Evolutionary conservation across 2,888 invertebrate genomes (phyloP).

Genomic region (Andrena praecox): DNA sequence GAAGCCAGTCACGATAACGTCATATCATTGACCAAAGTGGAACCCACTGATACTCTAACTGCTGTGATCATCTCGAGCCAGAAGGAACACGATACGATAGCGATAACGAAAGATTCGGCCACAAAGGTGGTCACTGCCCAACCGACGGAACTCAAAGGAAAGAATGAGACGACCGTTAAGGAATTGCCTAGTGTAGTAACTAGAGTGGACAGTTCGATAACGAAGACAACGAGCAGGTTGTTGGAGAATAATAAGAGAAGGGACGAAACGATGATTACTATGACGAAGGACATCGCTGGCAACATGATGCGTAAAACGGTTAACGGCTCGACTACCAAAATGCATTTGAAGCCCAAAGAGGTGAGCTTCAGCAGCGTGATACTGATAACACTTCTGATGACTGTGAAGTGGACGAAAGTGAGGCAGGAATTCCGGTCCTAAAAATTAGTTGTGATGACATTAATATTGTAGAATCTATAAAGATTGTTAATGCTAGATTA

Average conservation of each 20-base stretch:
- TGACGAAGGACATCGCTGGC: constrained; percentile 70
- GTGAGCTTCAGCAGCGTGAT: constrained; percentile 60
- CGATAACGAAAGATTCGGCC: constrained; percentile 35
- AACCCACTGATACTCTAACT: constrained; percentile 79
- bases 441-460: no score
- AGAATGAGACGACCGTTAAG: constrained; percentile 40
- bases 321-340: constrained; percentile 67
- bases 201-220: constrained; percentile 70
- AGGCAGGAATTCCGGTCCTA: no score
- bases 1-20: constrained; percentile 78
- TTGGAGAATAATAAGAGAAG: constrained; percentile 40
- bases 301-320: constrained; percentile 64
- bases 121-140: constrained; percentile 51
- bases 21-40: constrained; percentile 68
- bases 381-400: no score
- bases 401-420: no score
- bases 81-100: constrained; percentile 39
- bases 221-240: constrained; percentile 67
- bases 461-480: no score
- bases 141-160: constrained; percentile 35
- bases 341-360: constrained; percentile 79
- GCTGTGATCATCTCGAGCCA: constrained; percentile 44
- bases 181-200: constrained; percentile 66
- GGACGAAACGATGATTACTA: constrained; percentile 52
- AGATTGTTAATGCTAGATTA: no score